A percentile compares a stretch with the other conserved stretches of the same genome.
Conservation (phyloP, 2,797 vertebrate genomes). For the Lophius americanus region DNA sequence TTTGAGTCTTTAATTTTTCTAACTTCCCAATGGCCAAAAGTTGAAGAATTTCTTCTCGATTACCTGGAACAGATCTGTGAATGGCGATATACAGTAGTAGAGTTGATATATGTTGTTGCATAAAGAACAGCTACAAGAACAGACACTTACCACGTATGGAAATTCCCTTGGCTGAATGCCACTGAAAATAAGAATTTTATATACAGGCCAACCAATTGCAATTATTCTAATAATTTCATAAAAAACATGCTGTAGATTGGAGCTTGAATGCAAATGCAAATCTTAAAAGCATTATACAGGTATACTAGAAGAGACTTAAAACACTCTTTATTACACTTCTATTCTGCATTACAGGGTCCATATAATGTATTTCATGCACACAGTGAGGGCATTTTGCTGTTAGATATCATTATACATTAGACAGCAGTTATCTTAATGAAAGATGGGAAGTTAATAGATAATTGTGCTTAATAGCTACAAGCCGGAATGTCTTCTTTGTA, state of each 20-base stretch:
- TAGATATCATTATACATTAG: no score
- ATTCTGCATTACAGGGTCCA: no score
- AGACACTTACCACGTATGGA: not conserved
- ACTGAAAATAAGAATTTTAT: constrained; percentile 7
- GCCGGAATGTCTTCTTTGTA: no score
- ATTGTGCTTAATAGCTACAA: no score
- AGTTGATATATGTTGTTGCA: constrained; percentile 15
- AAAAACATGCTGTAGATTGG: not conserved
- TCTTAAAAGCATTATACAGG: constrained; percentile 1
- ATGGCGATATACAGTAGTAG: not conserved
- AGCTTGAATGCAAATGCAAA: not conserved
- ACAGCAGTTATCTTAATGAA: no score
- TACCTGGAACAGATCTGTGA: constrained; percentile 72
- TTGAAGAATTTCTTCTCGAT: constrained; percentile 74
- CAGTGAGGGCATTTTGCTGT: no score
- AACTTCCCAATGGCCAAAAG: constrained; percentile 84
- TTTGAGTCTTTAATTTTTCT: constrained; percentile 86
- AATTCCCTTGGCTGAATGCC: not conserved
- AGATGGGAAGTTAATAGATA: no score
- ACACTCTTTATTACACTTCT: no score
- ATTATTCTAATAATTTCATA: not conserved
- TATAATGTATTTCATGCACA: no score
- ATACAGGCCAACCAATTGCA: not conserved
- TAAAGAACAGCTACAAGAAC: constrained; percentile 2
- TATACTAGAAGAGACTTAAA: not conserved